These are phyloP conservation scores for Papilio dardanus DNA, from an alignment of 1,140 invertebrate genomes.

Conservation along the genomic window DNA sequence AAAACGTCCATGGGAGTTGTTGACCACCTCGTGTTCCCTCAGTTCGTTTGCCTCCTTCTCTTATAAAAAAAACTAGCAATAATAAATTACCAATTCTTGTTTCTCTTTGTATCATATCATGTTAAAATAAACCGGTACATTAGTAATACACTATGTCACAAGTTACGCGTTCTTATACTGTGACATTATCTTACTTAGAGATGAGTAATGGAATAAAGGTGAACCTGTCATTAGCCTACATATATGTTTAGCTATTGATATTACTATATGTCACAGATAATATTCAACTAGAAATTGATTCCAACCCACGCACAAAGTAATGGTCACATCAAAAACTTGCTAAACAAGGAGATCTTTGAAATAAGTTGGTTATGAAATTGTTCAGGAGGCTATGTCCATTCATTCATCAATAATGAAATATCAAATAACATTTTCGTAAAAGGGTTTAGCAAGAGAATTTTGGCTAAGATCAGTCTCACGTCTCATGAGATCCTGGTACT, in stretches of 20 bases:
- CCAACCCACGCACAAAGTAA: neutral
- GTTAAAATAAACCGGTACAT: neutral
- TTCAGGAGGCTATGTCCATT: neutral
- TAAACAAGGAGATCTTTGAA: neutral
- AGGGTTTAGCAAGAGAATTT: no score
- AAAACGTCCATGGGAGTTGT: no score
- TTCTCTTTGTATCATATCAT: no score
- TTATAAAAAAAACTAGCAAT: no score
- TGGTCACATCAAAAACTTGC: neutral
- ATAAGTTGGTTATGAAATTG: neutral
- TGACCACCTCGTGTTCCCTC: no score
- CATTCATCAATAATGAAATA: no score
- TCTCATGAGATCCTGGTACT: no score
- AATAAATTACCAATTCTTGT: no score
- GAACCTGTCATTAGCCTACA: constrained; percentile 1
- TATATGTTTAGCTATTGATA: constrained; percentile 9
- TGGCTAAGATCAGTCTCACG: no score
- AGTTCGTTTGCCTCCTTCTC: no score
- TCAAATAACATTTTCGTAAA: no score
- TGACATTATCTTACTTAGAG: neutral
- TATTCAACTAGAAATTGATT: neutral
- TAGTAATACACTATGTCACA: constrained; percentile 11
- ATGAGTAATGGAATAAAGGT: constrained; percentile 15
- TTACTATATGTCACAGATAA: neutral
- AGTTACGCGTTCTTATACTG: neutral